These are phyloP conservation scores for Gisinianus flammeolus DNA, from an alignment of 2,888 invertebrate species.

Conservation along the genomic window DNA sequence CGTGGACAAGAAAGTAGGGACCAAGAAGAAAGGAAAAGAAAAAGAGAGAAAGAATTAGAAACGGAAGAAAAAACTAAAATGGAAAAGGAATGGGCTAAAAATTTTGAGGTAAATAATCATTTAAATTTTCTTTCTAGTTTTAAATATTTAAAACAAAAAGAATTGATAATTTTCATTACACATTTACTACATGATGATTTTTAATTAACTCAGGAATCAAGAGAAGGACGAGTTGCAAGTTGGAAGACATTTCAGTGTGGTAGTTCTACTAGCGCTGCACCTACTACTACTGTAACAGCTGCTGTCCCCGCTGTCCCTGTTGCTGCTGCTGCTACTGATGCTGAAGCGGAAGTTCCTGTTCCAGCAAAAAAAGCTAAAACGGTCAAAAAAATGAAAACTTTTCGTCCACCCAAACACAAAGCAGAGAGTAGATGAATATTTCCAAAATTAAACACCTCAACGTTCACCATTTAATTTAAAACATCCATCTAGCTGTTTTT, in stretches of 20 bases:
- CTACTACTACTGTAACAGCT: neutral
- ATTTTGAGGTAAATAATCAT: slow-evolving; percentile 79
- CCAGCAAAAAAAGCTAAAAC: slow-evolving; percentile 73
- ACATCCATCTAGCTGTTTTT: neutral
- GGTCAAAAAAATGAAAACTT: slow-evolving; percentile 75
- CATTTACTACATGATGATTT: neutral
- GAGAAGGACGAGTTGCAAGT: slow-evolving; percentile 88
- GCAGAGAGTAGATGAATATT: slow-evolving; percentile 2
- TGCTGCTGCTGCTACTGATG: neutral
- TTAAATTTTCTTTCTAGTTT: neutral
- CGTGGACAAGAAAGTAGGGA: slow-evolving; percentile 86
- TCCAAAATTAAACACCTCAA: neutral
- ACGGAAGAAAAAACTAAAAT: slow-evolving; percentile 87
- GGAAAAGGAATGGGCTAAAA: slow-evolving; percentile 97
- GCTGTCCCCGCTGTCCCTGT: neutral
- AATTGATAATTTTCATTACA: neutral
- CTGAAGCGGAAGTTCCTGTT: slow-evolving; percentile 58
- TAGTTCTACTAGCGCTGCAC: slow-evolving; percentile 28
- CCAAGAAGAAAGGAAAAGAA: slow-evolving; percentile 90
- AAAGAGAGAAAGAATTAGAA: slow-evolving; percentile 90
- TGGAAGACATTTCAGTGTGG: slow-evolving; percentile 89
- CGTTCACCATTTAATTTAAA: neutral
- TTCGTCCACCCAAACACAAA: slow-evolving; percentile 79
- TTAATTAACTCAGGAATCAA: slow-evolving; percentile 78
- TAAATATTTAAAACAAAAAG: neutral